Evolutionary conservation across 2,888 invertebrate genomes (phyloP).

Genomic region (Cataglyphis altisquamis): DNA sequence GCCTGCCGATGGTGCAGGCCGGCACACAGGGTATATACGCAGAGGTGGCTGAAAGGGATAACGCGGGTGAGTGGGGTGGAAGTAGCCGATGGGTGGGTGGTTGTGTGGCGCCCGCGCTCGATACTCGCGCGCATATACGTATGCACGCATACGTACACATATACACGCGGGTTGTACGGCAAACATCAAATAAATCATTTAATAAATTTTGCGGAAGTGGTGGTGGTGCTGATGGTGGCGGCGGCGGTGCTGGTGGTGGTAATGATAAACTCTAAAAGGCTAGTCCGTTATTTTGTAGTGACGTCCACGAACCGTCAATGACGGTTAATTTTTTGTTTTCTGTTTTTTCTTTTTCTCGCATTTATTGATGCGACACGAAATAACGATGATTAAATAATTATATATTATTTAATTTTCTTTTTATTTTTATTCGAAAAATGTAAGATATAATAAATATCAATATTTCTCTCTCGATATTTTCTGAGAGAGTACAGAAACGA

Average conservation of each 20-base stretch:
- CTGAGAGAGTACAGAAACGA: neutral
- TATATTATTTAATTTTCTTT: constrained; percentile 8
- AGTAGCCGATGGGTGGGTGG: constrained; percentile 46
- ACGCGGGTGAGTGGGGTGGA: constrained; percentile 48
- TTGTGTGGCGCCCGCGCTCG: constrained; percentile 68
- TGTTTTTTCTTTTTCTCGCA: neutral
- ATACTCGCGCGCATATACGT: constrained; percentile 65
- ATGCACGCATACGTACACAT: no score
- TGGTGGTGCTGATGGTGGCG: constrained; percentile 58
- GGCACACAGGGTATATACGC: constrained; percentile 62
- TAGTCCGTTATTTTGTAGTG: constrained; percentile 67
- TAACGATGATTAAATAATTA: neutral
- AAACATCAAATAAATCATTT: constrained; percentile 84
- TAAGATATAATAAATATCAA: neutral
- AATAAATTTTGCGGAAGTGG: constrained; percentile 80
- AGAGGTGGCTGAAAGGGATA: constrained; percentile 59
- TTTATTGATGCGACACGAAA: neutral
- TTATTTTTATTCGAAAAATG: constrained; percentile 20
- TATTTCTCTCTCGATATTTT: neutral
- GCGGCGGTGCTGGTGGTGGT: constrained; percentile 12
- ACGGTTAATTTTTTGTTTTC: constrained; percentile 16
- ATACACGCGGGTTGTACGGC: constrained; percentile 66
- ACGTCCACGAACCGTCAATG: constrained; percentile 41
- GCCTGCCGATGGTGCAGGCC: constrained; percentile 71
- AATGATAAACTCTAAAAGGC: constrained; percentile 78